Percentiles rank a stretch among this genome's conserved stretches.
Conservation (phyloP, 2,888 invertebrate genomes). For the Dicyrtomina minuta region DNA sequence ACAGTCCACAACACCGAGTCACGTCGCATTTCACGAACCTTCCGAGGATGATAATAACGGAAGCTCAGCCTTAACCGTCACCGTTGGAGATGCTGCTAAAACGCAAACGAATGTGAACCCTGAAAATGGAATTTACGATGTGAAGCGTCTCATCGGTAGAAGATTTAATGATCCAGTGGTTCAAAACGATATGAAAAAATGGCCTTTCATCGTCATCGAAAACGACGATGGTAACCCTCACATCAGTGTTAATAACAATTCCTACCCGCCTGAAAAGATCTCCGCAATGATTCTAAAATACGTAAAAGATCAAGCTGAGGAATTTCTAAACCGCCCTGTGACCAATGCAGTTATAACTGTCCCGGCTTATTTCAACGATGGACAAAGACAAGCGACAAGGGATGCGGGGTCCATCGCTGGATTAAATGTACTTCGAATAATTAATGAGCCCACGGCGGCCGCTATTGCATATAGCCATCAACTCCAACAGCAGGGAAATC, state of each 20-base stretch:
- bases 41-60: too few species aligned
- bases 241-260: slow-evolving; percentile 56
- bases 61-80: too few species aligned
- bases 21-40: background rate
- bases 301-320: slow-evolving; percentile 90
- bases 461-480: slow-evolving; percentile 58
- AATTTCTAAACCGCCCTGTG: slow-evolving; percentile 78
- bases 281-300: slow-evolving; percentile 72
- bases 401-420: slow-evolving; percentile 82
- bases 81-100: slow-evolving; percentile 2
- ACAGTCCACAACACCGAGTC: background rate
- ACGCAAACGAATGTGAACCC: background rate
- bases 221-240: slow-evolving; percentile 64
- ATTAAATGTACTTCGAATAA: slow-evolving; percentile 81
- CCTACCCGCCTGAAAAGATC: slow-evolving; percentile 65
- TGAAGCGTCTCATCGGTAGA: slow-evolving; percentile 88
- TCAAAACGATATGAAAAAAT: slow-evolving; percentile 89
- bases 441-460: slow-evolving; percentile 90
- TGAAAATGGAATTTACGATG: slow-evolving; percentile 62
- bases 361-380: slow-evolving; percentile 73
- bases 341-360: slow-evolving; percentile 76
- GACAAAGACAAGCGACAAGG: slow-evolving; percentile 66
- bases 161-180: slow-evolving; percentile 84
- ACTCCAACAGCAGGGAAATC: background rate
- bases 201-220: slow-evolving; percentile 85